phyloP scores from a whole-genome alignment of 2,797 vertebrate species.

The Melanotaenia maccullochi region DNA sequence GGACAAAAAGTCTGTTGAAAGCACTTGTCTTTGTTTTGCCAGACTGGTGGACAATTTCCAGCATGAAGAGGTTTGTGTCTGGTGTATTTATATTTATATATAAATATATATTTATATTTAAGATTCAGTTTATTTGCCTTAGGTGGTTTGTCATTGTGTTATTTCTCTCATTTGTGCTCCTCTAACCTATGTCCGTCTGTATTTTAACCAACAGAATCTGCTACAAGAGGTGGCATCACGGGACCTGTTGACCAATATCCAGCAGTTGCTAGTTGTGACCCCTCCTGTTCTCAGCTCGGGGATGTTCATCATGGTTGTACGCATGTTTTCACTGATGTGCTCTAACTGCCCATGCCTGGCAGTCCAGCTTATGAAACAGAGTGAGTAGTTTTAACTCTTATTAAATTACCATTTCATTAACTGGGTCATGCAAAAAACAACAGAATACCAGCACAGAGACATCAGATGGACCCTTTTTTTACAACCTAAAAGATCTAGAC shows the following conservation, averaged over 20 bases:
- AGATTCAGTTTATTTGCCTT: neutral
- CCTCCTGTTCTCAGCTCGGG: slow-evolving; percentile 98
- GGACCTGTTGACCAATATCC: slow-evolving; percentile 97
- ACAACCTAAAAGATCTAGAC: too few relatives aligned
- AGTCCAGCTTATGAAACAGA: slow-evolving; percentile 99
- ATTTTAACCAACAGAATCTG: slow-evolving; percentile 87
- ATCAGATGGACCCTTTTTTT: too few relatives aligned
- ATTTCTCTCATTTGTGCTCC: neutral
- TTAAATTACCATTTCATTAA: neutral
- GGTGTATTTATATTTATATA: too few relatives aligned
- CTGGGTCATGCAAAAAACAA: too few relatives aligned
- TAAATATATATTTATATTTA: too few relatives aligned
- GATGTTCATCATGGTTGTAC: slow-evolving; percentile 99
- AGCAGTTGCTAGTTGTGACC: slow-evolving; percentile 97
- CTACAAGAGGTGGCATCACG: slow-evolving; percentile 98
- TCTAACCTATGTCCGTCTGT: slow-evolving; percentile 16
- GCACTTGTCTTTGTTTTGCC: slow-evolving; percentile 99
- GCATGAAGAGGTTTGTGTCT: slow-evolving; percentile 91
- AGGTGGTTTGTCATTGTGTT: neutral
- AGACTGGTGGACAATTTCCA: slow-evolving; percentile 99
- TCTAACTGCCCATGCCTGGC: slow-evolving; percentile 98
- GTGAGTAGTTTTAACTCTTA: slow-evolving; percentile 81
- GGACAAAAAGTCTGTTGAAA: slow-evolving; percentile 99
- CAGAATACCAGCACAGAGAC: too few relatives aligned
- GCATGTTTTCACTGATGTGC: slow-evolving; percentile 99